Evolutionary conservation across 2,797 vertebrate genomes (phyloP).

Genomic region (Gymnoscopelus microlampas): DNA sequence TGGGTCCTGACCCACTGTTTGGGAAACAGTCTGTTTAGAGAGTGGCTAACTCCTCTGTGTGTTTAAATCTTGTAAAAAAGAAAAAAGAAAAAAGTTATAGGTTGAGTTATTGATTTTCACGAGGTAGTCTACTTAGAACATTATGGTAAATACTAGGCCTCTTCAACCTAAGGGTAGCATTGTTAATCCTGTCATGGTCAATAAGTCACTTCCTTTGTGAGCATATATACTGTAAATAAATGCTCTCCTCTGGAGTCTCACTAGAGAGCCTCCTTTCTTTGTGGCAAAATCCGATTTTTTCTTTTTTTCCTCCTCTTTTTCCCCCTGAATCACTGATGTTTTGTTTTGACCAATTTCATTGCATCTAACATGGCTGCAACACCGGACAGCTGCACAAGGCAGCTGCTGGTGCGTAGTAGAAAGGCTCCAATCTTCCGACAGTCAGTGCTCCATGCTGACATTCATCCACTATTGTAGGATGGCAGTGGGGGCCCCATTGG

Average conservation of each 20-base stretch:
- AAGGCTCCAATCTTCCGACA: conserved; percentile 57
- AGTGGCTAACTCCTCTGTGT: conserved; percentile 24
- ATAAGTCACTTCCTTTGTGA: conserved; percentile 29
- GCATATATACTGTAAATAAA: conserved; percentile 1
- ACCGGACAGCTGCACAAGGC: conserved; percentile 68
- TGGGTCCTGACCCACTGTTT: too few species aligned
- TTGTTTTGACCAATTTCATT: conserved; percentile 58
- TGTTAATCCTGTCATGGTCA: conserved; percentile 38
- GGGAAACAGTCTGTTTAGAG: neutral
- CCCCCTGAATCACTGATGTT: conserved; percentile 54
- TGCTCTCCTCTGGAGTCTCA: conserved; percentile 17
- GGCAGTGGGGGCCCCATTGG: conserved; percentile 47
- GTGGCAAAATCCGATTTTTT: neutral
- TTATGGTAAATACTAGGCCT: too few species aligned
- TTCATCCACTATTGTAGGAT: conserved; percentile 49
- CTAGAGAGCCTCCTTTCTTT: conserved; percentile 26
- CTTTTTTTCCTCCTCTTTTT: conserved; percentile 49
- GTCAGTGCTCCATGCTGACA: conserved; percentile 59
- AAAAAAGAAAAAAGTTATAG: conserved; percentile 3
- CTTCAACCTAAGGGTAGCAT: conserved; percentile 34
- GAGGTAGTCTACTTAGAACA: neutral
- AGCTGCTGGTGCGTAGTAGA: conserved; percentile 65
- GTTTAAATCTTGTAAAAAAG: conserved; percentile 48
- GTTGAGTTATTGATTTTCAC: conserved; percentile 38
- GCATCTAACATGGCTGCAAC: conserved; percentile 54